Evolutionary conservation across 2,888 invertebrate genomes (phyloP), one percentile per base, ranked within the genome.

Genomic region (Latheticus oryzae): DNA sequence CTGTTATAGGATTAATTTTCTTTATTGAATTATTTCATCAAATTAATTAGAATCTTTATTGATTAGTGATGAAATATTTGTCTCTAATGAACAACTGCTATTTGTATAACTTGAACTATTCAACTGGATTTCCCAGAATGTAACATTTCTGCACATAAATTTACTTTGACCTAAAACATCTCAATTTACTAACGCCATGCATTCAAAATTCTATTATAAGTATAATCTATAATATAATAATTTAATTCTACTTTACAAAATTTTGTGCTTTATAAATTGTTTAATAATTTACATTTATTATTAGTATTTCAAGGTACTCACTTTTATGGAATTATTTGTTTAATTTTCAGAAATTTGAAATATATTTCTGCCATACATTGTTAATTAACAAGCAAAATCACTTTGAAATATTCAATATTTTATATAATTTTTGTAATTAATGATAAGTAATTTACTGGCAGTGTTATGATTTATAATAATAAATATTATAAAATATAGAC

Each of bases 371-470:
- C 47, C 47, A 32, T 5, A 47, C 16, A 15, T 35, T 16, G 15
- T 45, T 30, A 32, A 3, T 9, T 28, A 38, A 50, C 38, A 50
- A 38, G 24, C 37, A 7, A 26, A 24, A 50, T 33, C 8, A 15
- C 19, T 35, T 9, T 16, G n/a, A 50, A 50, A 38, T 12, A 26
- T 38, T 50, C 24, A 35, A 48, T 35, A 48, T 50, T 48, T 33
- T 48, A 48, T 48, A 35, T 13, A 21, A 48, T 21, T 32, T 26
- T 50, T 28, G 28, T 38, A n/a, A n/a, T n/a, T n/a, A n/a, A n/a
- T n/a, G n/a, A n/a, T n/a, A n/a, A n/a, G 35, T 48, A 50, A 50
- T 50, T 50, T 38, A 38, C 26, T 50, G 50, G 50, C 50, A 50
- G 50, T 50, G 50, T 50, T 48, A 21, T 28, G 28, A 38, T 12